These are phyloP conservation scores for Plebejus argus DNA, from an alignment of 2,888 invertebrate genomes.

Conservation along the genomic window DNA sequence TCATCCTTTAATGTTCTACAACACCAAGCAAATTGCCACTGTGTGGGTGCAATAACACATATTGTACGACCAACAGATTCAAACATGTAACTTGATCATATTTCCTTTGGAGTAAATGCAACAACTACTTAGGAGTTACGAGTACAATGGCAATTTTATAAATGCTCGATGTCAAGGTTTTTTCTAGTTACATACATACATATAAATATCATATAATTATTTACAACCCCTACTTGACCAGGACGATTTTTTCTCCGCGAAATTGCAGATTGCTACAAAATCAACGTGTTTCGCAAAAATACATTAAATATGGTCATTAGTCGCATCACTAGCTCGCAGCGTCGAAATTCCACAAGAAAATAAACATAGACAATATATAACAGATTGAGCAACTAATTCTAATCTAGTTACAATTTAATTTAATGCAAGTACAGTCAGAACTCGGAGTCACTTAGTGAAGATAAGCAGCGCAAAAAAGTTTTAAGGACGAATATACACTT, in stretches of 20 bases:
- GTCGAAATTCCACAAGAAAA: not conserved
- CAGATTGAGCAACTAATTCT: conserved; percentile 27
- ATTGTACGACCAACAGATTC: not conserved
- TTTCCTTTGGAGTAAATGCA: not conserved
- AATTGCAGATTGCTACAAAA: not conserved
- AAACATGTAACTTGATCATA: not conserved
- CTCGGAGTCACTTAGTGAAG: not conserved
- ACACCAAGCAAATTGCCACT: conserved; percentile 17
- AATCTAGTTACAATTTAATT: conserved; percentile 16
- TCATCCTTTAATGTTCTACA: not conserved
- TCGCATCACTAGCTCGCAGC: not conserved
- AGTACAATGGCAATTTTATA: not conserved
- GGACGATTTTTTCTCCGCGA: not conserved
- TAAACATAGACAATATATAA: not conserved
- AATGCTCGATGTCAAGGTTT: not conserved
- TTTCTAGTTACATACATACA: conserved; percentile 1
- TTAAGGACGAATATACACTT: not conserved
- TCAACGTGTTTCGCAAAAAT: not conserved
- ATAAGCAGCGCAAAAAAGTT: conserved; percentile 13
- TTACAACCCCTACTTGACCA: not conserved
- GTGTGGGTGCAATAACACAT: not conserved
- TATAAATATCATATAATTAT: not conserved
- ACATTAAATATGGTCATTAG: not conserved
- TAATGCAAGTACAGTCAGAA: not conserved
- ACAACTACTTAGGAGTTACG: not conserved